A percentile compares a stretch with the other conserved stretches of the same genome.
Conservation (phyloP, 2,797 vertebrate species). For the Cyclura pinguis region DNA sequence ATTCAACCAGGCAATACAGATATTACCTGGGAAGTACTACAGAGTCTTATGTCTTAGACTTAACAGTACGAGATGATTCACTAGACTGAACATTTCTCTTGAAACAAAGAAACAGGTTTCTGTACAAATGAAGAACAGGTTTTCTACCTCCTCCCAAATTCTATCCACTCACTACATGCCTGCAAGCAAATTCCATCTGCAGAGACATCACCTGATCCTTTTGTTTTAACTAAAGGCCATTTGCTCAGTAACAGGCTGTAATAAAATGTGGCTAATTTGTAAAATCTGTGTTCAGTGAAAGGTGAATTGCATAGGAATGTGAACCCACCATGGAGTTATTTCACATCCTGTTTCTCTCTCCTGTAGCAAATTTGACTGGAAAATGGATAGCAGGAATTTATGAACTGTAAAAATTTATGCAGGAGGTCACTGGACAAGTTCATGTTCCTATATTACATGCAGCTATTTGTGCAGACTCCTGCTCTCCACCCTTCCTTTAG, state of each 20-base stretch:
- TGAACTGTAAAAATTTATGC: constrained; percentile 23
- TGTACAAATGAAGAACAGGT: constrained; percentile 65
- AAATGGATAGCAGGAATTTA: neutral
- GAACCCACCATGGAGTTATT: constrained; percentile 16
- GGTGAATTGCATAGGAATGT: constrained; percentile 20
- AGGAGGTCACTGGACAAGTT: neutral
- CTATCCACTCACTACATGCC: constrained; percentile 37
- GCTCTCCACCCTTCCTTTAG: neutral
- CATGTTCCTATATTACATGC: neutral
- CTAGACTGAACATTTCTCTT: constrained; percentile 17
- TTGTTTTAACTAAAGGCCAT: constrained; percentile 52
- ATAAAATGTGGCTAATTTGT: constrained; percentile 56
- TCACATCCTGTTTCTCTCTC: constrained; percentile 21
- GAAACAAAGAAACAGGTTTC: constrained; percentile 42
- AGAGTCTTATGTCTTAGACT: constrained; percentile 12
- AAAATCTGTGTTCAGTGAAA: constrained; percentile 49
- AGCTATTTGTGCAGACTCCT: neutral
- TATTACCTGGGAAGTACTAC: constrained; percentile 33
- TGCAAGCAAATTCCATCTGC: constrained; percentile 42
- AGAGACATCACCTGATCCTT: constrained; percentile 52
- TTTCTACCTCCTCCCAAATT: constrained; percentile 29
- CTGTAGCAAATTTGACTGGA: neutral
- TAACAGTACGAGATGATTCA: neutral
- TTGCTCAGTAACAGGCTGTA: constrained; percentile 24
- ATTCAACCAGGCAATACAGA: neutral